These are phyloP conservation scores for Anastrepha ludens DNA, from an alignment of 1,140 invertebrate species.

Conservation along the genomic window DNA sequence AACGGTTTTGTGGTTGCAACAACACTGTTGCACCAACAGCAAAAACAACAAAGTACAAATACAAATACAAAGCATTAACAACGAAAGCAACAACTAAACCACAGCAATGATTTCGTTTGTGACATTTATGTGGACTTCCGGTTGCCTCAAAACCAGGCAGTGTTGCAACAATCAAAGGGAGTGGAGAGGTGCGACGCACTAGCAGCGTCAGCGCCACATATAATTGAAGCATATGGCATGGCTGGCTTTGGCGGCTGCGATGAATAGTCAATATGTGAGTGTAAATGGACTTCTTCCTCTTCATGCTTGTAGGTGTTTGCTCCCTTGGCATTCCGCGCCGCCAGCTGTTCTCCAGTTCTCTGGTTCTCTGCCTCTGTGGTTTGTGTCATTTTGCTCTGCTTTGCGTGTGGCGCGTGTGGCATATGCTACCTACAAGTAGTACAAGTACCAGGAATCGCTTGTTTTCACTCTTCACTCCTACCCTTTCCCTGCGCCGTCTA, in stretches of 20 bases:
- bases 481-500: not conserved
- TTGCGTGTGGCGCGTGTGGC: conserved; percentile 19
- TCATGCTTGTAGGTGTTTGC: not conserved
- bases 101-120: conserved; percentile 12
- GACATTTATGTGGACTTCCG: conserved; percentile 43
- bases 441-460: not conserved
- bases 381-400: not conserved
- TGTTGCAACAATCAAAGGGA: not conserved
- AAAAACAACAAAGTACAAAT: not conserved
- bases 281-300: not conserved
- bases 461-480: not conserved
- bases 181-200: not conserved
- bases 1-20: conserved; percentile 46
- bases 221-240: conserved; percentile 20
- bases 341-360: too few species aligned
- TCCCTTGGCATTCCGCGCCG: not conserved
- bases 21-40: not conserved
- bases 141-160: not conserved
- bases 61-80: not conserved
- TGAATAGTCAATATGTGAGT: not conserved
- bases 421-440: not conserved
- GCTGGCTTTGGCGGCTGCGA: not conserved
- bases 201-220: not conserved
- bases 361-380: not conserved
- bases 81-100: not conserved